Evolutionary conservation across 2,113 vertebrate genomes (phyloP).

Genomic region (Antigone vipio): DNA sequence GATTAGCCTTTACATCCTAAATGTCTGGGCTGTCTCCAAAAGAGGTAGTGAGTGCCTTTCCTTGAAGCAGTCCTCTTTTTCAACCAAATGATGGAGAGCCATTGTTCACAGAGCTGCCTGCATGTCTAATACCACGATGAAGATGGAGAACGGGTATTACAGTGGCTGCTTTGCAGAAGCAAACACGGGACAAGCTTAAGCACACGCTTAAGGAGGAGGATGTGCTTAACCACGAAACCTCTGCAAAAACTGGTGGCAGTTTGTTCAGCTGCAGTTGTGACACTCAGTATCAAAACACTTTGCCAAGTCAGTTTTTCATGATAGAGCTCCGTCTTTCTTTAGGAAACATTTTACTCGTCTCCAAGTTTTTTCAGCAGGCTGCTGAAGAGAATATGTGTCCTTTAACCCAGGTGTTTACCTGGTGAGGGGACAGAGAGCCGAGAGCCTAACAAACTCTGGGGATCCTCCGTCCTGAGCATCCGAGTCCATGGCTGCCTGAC

Average conservation of each 20-base stretch:
- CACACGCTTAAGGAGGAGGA: background rate
- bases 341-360: background rate
- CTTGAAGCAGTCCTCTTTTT: background rate
- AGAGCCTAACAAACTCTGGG: background rate
- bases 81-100: background rate
- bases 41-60: background rate
- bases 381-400: background rate
- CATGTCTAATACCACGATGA: background rate
- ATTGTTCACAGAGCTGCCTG: background rate
- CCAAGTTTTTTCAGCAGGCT: background rate
- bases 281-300: background rate
- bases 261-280: background rate
- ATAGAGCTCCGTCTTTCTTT: background rate
- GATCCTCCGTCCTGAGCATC: background rate
- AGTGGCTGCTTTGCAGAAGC: background rate
- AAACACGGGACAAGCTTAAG: background rate
- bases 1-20: background rate
- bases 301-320: background rate
- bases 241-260: background rate
- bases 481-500: background rate
- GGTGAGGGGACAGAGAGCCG: background rate
- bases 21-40: background rate
- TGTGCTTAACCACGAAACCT: background rate
- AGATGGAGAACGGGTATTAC: background rate
- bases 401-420: background rate